Conservation (phyloP, 2,888 invertebrate genomes). For the Nemotelus pantherinus region DNA sequence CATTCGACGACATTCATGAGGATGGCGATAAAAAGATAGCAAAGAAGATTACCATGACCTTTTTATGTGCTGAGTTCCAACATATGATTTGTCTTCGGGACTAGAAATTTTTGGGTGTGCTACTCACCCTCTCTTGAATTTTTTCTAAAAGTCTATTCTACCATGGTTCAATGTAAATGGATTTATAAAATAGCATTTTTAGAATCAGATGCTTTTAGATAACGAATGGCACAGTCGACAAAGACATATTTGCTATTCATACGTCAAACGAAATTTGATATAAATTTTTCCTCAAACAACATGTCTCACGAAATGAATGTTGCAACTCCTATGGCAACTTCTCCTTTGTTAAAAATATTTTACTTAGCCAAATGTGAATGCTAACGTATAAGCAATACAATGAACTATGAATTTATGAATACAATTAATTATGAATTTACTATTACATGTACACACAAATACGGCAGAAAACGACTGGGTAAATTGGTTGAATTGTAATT, state of each 20-base stretch:
- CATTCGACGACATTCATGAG: not conserved
- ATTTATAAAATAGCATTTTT: slow-evolving; percentile 31
- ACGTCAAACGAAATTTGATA: slow-evolving; percentile 2
- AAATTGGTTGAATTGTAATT: too few species aligned
- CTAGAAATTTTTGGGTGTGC: not conserved
- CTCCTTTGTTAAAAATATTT: too few species aligned
- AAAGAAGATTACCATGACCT: slow-evolving; percentile 38
- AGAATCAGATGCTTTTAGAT: not conserved
- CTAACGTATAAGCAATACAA: too few species aligned
- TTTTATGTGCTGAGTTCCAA: slow-evolving; percentile 36
- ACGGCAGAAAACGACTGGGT: too few species aligned
- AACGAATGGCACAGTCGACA: not conserved
- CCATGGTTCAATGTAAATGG: slow-evolving; percentile 25
- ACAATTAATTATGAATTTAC: too few species aligned
- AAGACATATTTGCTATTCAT: not conserved
- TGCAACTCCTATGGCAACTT: too few species aligned
- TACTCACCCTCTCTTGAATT: not conserved
- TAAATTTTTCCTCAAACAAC: not conserved
- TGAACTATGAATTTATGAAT: too few species aligned
- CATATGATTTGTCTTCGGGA: slow-evolving; percentile 32
- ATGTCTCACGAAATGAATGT: too few species aligned
- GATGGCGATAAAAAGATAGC: slow-evolving; percentile 31
- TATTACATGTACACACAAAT: too few species aligned
- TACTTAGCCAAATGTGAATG: too few species aligned
- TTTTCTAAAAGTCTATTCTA: not conserved